phyloP scores from a whole-genome alignment of 2,888 invertebrate genomes.

The Aromia moschata region DNA sequence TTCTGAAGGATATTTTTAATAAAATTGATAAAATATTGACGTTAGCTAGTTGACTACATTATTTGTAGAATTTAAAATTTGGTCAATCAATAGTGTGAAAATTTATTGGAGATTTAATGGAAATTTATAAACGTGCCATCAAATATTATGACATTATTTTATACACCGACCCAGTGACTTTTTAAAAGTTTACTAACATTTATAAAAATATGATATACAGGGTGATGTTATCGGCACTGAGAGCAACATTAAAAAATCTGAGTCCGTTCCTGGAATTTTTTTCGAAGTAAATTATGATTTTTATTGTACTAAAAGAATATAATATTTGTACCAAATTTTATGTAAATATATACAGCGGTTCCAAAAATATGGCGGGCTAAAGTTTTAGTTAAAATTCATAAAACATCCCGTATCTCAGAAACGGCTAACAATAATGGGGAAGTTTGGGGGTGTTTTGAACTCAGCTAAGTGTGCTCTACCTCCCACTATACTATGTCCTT shows the following conservation, averaged over 20 bases:
- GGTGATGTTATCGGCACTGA: neutral
- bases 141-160: conserved; percentile 2
- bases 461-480: neutral
- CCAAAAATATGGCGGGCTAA: neutral
- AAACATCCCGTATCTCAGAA: neutral
- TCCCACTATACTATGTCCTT: neutral
- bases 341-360: neutral
- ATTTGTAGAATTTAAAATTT: neutral
- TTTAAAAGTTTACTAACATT: conserved; percentile 5
- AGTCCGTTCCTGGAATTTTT: neutral
- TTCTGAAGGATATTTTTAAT: neutral
- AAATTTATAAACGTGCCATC: conserved; percentile 2
- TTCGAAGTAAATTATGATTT: neutral
- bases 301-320: neutral
- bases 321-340: neutral
- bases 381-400: neutral
- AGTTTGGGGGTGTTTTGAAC: neutral
- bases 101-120: neutral
- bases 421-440: neutral
- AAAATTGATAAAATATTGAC: neutral
- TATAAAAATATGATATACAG: neutral
- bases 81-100: neutral
- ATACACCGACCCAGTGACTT: neutral
- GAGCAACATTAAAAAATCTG: neutral
- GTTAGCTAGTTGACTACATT: neutral